Evolutionary conservation across 2,888 invertebrate species (phyloP), one percentile per base, ranked within the genome.

Genomic region (Azorinus chamasolen): DNA sequence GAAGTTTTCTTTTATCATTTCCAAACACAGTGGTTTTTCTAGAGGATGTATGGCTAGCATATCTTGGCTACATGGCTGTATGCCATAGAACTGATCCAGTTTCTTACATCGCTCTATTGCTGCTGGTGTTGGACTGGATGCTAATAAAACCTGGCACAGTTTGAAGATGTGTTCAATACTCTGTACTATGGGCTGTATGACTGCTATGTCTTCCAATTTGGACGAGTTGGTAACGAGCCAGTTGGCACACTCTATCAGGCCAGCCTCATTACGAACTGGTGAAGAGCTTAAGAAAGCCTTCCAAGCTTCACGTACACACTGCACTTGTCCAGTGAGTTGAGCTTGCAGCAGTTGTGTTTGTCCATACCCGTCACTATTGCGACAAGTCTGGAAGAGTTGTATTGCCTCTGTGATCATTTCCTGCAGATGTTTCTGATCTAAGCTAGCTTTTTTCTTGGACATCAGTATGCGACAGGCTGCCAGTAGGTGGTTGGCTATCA

Each of bases 71-170:
- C 58, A 22, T 10, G 65, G 61, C 3, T 48, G 63, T 1, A 88
- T 61, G 2, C 87, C 88, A 76, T 84, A 88, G 53, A 85, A 84
- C 37, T 64, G 66, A 27, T 83, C 58, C 41, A 74, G 84, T 41
- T 79, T 41, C 54, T 71, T 68, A 10, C 55, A 43, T 16, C 74
- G 62, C 2, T 61, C 65, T 46, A 79, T 70, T 32, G 83, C 80
- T 6, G 73, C 43, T 10, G 64, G 64, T 10, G 12, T 55, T 18
- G 62, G 37, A 4, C 48, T 58, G 3, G 63, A 65, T 6, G 64
- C 58, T 0, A 74, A 61, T 1, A 87, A 51, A 16, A 79, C 79
- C 10, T 61, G 43, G 24, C 84, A 72, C 0, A 82, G 74, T 8
- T 58, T 32, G 50, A 84, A 85, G 39, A 82, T 54, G 50, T 79